Evolutionary conservation across 2,113 vertebrate genomes (phyloP), one percentile per base, ranked within the genome.

Genomic region (Cathartes aura): DNA sequence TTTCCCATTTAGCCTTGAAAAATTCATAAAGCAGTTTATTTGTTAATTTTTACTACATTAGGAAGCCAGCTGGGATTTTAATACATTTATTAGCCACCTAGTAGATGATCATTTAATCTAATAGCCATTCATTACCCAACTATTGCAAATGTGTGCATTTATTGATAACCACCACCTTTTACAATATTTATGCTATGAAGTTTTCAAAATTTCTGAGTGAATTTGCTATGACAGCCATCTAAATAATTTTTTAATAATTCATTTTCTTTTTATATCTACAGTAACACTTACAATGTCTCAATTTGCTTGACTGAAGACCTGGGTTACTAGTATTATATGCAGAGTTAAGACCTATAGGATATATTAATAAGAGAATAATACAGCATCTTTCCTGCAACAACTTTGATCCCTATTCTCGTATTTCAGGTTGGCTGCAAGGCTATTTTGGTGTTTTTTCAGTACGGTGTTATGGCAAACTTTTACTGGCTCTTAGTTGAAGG

Each of bases 401-500:
- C 47, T 79, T 58, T 68, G 36, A 93, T 86, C 42, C 42, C 34
- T 82, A 36, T 83, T 94, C 45, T 97, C 81, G 16, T 82, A 5
- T 97, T 98, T 12, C 96, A 99, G 99, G 97, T 99, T 66, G 99
- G 99, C 81, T 99, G 99, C 98, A 99, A 99, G 97, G 98, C 98
- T 95, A 99, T 98, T 92, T 95, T 99, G 98, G 98, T 99, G 26
- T 98, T 99, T 89, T 99, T 99, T 96, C 99, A 99, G 38, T 99
- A 99, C 83, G 99, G 99, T 95, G 98, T 99, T 96, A 99, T 99
- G 98, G 99, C 99, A 55, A 99, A 99, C 97, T 99, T 99, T 98
- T 99, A 98, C 98, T 99, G 99, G 99, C 98, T 99, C 71, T 98
- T 99, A 94, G 99, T 99, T 84, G 99, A 99, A 98, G 99, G 99